Evolutionary conservation across 1,140 invertebrate genomes (phyloP).

Genomic region (Grapholita molesta): DNA sequence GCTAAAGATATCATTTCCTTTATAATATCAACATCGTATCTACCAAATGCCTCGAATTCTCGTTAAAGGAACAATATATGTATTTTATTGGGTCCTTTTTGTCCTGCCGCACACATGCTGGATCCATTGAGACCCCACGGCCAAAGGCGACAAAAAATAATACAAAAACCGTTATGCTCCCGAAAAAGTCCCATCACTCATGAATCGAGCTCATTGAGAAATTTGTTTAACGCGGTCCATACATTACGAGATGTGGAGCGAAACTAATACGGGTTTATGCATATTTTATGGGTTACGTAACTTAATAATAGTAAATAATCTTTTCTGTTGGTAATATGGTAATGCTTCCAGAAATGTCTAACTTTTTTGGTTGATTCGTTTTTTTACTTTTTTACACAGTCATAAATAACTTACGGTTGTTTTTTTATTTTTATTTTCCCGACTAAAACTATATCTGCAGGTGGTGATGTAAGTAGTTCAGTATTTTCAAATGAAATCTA

Average conservation of each 20-base stretch:
- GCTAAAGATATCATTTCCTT: background rate
- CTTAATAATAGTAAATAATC: no score
- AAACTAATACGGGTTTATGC: background rate
- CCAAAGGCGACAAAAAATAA: slow-evolving; percentile 73
- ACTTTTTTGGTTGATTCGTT: no score
- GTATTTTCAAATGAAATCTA: no score
- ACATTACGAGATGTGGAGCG: slow-evolving; percentile 6
- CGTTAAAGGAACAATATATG: background rate
- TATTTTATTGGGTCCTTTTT: slow-evolving; percentile 38
- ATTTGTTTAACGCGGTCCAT: slow-evolving; percentile 27
- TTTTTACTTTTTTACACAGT: no score
- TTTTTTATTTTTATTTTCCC: no score
- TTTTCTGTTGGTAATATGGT: no score
- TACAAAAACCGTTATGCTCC: slow-evolving; percentile 75
- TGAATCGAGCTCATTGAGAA: slow-evolving; percentile 72
- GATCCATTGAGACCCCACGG: slow-evolving; percentile 72
- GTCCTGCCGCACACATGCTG: slow-evolving; percentile 51
- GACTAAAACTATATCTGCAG: no score
- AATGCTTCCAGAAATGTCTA: no score
- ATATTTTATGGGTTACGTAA: slow-evolving; percentile 7
- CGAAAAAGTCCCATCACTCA: slow-evolving; percentile 72
- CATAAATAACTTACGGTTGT: no score
- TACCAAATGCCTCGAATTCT: no score
- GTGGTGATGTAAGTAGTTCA: no score
- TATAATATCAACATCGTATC: background rate